Conservation (phyloP, 2,113 vertebrate genomes). For the Barbus barbus region DNA sequence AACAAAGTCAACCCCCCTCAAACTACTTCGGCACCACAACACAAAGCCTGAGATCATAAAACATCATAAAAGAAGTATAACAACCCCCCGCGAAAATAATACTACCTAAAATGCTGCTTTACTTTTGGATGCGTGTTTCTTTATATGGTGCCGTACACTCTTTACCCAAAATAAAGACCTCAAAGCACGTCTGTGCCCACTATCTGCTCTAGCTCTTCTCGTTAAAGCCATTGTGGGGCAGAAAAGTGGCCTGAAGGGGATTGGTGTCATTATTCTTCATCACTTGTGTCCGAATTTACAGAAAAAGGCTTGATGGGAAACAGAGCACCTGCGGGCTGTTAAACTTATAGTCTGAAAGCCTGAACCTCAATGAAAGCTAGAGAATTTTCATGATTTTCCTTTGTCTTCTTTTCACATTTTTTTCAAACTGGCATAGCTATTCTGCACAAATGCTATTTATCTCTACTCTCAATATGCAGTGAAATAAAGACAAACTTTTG, state of each 20-base stretch:
- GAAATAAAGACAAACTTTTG: background rate
- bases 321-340: background rate
- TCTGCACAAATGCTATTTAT: background rate
- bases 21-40: background rate
- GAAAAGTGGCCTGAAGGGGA: background rate
- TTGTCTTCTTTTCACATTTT: background rate
- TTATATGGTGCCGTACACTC: background rate
- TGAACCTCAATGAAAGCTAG: background rate
- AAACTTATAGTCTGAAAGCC: background rate
- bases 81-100: conserved; percentile 4
- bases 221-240: conserved; percentile 27
- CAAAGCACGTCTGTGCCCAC: background rate
- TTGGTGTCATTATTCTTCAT: background rate
- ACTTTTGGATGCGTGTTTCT: background rate
- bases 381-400: background rate
- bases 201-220: conserved; percentile 22
- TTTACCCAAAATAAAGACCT: background rate
- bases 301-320: background rate
- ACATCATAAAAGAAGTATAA: conserved; percentile 37
- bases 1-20: background rate
- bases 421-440: background rate
- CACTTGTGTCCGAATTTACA: background rate
- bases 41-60: background rate
- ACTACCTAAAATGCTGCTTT: conserved; percentile 28
- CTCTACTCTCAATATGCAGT: background rate